Evolutionary conservation across 2,797 vertebrate species (phyloP).

Genomic region (Perodicticus potto): DNA sequence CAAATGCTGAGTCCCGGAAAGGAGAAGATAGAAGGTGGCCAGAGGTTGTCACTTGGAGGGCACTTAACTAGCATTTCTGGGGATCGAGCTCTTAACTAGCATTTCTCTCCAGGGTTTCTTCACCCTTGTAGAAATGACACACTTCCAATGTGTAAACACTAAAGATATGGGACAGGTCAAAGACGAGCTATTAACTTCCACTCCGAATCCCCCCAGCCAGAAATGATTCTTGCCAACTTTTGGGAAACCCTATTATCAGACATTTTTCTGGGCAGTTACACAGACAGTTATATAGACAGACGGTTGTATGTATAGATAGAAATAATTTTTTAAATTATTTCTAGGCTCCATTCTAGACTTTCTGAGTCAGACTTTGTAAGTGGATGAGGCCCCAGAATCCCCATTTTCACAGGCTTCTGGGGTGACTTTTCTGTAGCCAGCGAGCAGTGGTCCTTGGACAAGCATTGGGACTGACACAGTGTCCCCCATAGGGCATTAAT

Average conservation of each 20-base stretch:
- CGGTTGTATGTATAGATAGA: not conserved
- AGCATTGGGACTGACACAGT: not conserved
- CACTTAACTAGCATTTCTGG: not conserved
- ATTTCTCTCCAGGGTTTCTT: not conserved
- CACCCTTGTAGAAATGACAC: not conserved
- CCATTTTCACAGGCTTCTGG: not conserved
- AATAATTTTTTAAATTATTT: not conserved
- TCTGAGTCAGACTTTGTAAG: not conserved
- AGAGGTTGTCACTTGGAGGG: not conserved
- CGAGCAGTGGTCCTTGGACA: rapidly evolving
- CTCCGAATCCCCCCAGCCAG: not conserved
- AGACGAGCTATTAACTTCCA: not conserved
- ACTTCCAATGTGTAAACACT: not conserved
- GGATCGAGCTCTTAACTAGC: not conserved
- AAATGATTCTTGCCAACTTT: not conserved
- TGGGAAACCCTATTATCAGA: not conserved
- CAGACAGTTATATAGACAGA: not conserved
- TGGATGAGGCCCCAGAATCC: not conserved
- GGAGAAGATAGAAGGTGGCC: not conserved
- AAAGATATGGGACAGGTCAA: not conserved
- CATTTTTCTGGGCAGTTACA: not conserved
- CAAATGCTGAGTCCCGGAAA: not conserved
- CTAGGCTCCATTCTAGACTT: not conserved
- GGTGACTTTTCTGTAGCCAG: not conserved
- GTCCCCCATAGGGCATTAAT: rapidly evolving